A percentile compares a stretch with the other conserved stretches of the same genome.
These are phyloP conservation scores for Gila orcuttii DNA, from an alignment of 2,113 vertebrate genomes.

Conservation along the genomic window DNA sequence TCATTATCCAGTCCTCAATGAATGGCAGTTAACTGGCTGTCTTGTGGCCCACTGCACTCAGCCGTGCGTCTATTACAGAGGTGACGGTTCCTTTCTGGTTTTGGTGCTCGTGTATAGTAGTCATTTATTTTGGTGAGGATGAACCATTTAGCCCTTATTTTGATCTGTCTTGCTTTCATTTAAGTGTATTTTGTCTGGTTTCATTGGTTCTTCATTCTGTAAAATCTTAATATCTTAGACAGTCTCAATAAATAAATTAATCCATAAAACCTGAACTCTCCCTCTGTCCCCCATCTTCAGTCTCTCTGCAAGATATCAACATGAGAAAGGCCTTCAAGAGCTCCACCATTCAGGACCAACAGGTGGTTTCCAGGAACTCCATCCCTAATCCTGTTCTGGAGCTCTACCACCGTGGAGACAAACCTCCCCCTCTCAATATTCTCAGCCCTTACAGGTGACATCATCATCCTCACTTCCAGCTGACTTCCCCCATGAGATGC, in stretches of 20 bases:
- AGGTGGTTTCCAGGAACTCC: constrained; percentile 89
- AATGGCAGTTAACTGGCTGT: too few relatives aligned
- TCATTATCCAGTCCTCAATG: too few relatives aligned
- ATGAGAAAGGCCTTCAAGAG: constrained; percentile 95
- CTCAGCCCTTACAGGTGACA: constrained; percentile 87
- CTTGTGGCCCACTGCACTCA: too few relatives aligned
- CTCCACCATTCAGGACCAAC: constrained; percentile 91
- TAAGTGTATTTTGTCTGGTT: not conserved
- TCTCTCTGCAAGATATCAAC: constrained; percentile 93
- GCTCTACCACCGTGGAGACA: constrained; percentile 91
- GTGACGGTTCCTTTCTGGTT: too few relatives aligned
- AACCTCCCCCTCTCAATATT: constrained; percentile 90
- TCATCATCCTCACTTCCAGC: not conserved
- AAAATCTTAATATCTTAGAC: too few relatives aligned
- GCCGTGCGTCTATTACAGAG: too few relatives aligned
- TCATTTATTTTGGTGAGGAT: too few relatives aligned
- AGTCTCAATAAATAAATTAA: not conserved
- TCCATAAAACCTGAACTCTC: not conserved
- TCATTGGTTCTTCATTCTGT: not conserved
- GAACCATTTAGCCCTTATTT: too few relatives aligned
- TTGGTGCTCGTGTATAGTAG: too few relatives aligned
- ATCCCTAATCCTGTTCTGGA: constrained; percentile 92
- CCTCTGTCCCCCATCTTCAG: constrained; percentile 66
- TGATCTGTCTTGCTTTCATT: not conserved
- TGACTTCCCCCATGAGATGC: not conserved